Percentiles rank a stretch among this genome's conserved stretches.
These are phyloP conservation scores for Syngnathus scovelli DNA, from an alignment of 2,113 vertebrate genomes.

Conservation along the genomic window DNA sequence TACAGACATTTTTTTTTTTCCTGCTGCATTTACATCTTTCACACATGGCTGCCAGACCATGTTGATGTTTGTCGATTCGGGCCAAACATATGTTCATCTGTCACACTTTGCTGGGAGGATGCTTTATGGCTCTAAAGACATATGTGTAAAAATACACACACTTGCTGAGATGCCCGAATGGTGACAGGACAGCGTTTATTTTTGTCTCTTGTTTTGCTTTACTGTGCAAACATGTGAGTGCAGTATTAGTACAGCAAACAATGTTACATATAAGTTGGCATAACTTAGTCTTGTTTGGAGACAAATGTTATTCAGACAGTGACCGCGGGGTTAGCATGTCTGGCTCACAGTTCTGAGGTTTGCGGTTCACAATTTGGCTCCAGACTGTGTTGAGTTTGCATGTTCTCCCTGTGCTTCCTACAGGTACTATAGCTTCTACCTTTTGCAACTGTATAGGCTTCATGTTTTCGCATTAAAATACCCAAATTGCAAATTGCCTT, in stretches of 20 bases:
- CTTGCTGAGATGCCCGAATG: constrained; percentile 14
- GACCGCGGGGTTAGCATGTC: not conserved
- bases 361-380: too few species aligned
- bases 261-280: not conserved
- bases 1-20: constrained; percentile 14
- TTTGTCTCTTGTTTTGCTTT: constrained; percentile 17
- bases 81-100: constrained; percentile 30
- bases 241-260: not conserved
- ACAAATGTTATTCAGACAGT: not conserved
- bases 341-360: too few species aligned
- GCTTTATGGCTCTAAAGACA: constrained; percentile 17
- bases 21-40: constrained; percentile 39
- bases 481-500: too few species aligned
- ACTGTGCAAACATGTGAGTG: not conserved
- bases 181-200: constrained; percentile 13
- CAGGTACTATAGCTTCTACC: too few species aligned
- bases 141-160: constrained; percentile 6
- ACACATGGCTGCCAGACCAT: constrained; percentile 44
- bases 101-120: constrained; percentile 11
- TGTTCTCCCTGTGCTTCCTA: not conserved
- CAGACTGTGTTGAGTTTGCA: not conserved
- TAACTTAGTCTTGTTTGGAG: not conserved
- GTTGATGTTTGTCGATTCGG: constrained; percentile 18
- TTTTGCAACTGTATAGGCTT: too few species aligned
- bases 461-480: too few species aligned